Conservation (phyloP, 2,113 vertebrate species). For the Actenoides hombroni region DNA sequence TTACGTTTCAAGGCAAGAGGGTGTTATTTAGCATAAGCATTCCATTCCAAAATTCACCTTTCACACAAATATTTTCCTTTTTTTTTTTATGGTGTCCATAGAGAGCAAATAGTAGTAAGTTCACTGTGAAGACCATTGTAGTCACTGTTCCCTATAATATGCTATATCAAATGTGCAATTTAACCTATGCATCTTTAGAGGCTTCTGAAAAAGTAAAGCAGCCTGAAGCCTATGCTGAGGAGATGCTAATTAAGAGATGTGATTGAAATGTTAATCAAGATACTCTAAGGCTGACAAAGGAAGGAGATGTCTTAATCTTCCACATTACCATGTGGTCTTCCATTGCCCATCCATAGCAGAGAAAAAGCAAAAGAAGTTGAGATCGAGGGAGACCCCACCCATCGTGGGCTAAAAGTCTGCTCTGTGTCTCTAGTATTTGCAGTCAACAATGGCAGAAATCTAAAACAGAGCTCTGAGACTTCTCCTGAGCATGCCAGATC, state of each 20-base stretch:
- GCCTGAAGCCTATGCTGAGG: background rate
- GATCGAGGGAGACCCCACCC: background rate
- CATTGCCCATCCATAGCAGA: background rate
- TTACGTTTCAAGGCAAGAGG: background rate
- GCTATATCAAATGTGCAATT: background rate
- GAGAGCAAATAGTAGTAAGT: background rate
- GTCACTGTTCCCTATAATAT: background rate
- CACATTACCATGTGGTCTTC: background rate
- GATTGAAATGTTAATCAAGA: slow-evolving; percentile 32
- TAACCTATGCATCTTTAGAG: background rate
- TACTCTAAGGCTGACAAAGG: background rate
- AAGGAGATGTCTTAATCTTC: slow-evolving; percentile 33
- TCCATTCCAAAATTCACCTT: background rate
- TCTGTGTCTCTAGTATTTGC: background rate
- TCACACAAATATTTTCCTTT: background rate
- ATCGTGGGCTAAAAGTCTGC: background rate
- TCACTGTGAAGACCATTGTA: background rate
- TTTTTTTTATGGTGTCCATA: background rate
- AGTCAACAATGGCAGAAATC: background rate
- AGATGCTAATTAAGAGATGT: slow-evolving; percentile 37
- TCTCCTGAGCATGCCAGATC: background rate
- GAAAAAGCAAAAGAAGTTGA: background rate
- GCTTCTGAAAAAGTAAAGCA: slow-evolving; percentile 5
- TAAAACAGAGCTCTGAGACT: background rate
- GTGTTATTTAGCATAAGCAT: background rate